phyloP scores from a whole-genome alignment of 2,888 invertebrate species.

The Chalcis sispes region DNA sequence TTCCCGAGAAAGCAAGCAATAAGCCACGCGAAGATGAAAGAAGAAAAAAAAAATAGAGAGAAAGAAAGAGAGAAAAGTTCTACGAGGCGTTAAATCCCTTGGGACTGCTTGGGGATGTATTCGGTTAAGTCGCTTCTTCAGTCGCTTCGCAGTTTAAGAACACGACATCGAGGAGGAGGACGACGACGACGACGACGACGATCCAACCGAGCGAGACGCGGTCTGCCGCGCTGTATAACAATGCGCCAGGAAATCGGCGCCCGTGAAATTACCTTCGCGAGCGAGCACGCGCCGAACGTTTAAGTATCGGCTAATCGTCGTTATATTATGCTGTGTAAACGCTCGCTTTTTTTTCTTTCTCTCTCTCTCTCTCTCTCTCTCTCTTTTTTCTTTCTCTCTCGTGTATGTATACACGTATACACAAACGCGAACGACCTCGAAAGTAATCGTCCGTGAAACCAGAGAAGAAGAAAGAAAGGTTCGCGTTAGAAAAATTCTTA shows the following conservation, averaged over 20 bases:
- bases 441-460: conserved; percentile 60
- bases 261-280: conserved; percentile 66
- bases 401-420: no score
- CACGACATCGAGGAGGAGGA: no score
- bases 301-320: conserved; percentile 58
- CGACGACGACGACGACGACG: no score
- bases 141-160: no score
- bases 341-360: no score
- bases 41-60: neutral
- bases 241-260: neutral
- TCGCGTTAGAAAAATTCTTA: neutral
- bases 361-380: no score
- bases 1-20: no score
- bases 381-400: no score
- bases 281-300: no score
- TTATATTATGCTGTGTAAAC: no score
- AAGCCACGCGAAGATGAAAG: neutral
- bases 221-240: neutral
- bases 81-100: conserved; percentile 74
- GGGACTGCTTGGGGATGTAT: conserved; percentile 60
- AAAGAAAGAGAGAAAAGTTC: conserved; percentile 50
- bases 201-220: conserved; percentile 65
- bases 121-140: conserved; percentile 70
- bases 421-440: no score
- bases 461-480: no score